phyloP scores from a whole-genome alignment of 2,888 invertebrate genomes.

The Hyles lineata region DNA sequence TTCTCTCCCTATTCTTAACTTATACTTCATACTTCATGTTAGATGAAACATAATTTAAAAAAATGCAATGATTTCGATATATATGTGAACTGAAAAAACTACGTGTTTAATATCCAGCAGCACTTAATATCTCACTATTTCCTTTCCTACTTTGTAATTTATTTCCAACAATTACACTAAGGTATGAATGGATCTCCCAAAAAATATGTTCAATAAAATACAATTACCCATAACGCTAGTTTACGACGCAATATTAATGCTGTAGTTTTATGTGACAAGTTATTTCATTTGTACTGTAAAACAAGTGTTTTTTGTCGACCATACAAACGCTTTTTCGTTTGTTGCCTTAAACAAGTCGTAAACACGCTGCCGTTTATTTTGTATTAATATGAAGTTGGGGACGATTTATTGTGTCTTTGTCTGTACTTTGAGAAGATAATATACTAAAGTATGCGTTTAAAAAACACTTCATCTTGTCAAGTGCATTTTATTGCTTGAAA shows the following conservation, averaged over 20 bases:
- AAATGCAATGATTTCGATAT: too few species aligned
- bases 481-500: background rate
- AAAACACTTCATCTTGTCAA: background rate
- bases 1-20: too few species aligned
- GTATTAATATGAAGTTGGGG: constrained; percentile 1
- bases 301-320: constrained; percentile 5
- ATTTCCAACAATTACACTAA: too few species aligned
- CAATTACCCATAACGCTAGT: constrained; percentile 9
- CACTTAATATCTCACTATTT: too few species aligned
- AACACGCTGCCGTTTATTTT: constrained; percentile 2
- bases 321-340: constrained; percentile 17
- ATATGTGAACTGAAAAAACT: too few species aligned
- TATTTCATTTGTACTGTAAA: background rate
- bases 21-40: too few species aligned
- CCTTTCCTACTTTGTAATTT: too few species aligned
- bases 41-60: too few species aligned
- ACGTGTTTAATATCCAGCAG: too few species aligned
- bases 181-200: background rate
- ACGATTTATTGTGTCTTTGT: constrained; percentile 4
- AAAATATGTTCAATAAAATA: background rate
- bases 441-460: background rate
- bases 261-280: constrained; percentile 5
- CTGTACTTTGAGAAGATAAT: background rate
- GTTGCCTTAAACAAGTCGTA: background rate
- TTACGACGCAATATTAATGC: constrained; percentile 11